Base-by-base conservation (phyloP, 1,140 invertebrate genomes). In the Apis dorsata region DNA sequence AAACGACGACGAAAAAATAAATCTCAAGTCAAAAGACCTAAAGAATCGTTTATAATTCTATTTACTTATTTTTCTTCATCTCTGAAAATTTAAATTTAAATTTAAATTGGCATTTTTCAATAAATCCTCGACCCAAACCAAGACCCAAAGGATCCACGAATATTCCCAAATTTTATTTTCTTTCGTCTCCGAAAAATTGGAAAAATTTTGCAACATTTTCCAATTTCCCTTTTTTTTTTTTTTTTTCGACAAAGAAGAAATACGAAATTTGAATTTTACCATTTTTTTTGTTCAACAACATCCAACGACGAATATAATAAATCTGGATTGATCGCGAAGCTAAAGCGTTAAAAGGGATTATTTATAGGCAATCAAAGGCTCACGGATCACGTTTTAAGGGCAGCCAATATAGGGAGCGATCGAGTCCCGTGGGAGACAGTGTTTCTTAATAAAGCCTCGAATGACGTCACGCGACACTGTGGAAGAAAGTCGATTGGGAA, bases 391-490 rank as follows among this genome's bases (percentile, higher is more conserved):
- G 71, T 44, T 73, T 59, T 73, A 57, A 63, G 53, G 34, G 49
- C 34, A 49, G 34, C 13, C 10, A 11, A 19, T n/a, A 10, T 21
- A 49, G 66, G 10, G 44, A 2, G 51, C 34, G 34, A 60, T 49
- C 57, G 21, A 12, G 11, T 75, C 72, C 72, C 72, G 59, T 49
- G 57, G 72, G 57, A 63, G 55, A 63, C 13, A 34, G 13, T 24
- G 55, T n/a, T 63, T 75, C 72, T 75, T 60, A 75, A 75, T 75
- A 75, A 75, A 75, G 57, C 34, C 34, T 75, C 57, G 72, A 62
- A 75, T 75, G 72, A 63, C 72, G 72, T 75, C 72, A 75, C 59
- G 72, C 72, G 72, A 62, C 55, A 59, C 55, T 60, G 57, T 62
- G 34, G 72, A 60, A 49, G 59, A 75, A 75, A 75, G 72, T 62